Percentiles rank a stretch among this genome's conserved stretches.
phyloP scores from a whole-genome alignment of 37 sponge, comb jelly and placozoan species.

The Ianthella basta region DNA sequence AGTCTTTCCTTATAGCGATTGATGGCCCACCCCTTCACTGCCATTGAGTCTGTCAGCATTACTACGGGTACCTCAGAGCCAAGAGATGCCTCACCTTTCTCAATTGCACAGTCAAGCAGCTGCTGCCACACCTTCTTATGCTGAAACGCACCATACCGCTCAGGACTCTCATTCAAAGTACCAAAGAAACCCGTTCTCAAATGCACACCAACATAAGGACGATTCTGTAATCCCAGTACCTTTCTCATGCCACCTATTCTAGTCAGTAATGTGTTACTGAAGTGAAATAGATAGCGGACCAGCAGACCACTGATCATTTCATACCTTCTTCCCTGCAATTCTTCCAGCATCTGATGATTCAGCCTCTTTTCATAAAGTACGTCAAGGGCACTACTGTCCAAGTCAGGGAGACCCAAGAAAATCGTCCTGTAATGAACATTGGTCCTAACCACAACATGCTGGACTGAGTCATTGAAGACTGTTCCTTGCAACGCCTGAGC shows the following conservation, averaged over 20 bases:
- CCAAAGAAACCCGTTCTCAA: conserved; percentile 52
- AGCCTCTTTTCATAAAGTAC: too few species aligned
- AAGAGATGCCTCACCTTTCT: background rate
- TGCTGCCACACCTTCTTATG: background rate
- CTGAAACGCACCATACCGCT: background rate
- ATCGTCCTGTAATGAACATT: background rate
- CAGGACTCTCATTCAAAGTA: conserved; percentile 2
- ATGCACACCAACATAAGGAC: conserved; percentile 36
- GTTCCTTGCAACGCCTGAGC: background rate
- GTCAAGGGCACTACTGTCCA: background rate
- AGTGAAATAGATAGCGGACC: conserved; percentile 26
- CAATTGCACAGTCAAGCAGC: conserved; percentile 31
- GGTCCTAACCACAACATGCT: background rate
- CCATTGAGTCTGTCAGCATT: conserved; percentile 32
- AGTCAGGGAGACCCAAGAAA: background rate
- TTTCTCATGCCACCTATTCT: background rate
- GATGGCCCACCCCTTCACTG: conserved; percentile 27
- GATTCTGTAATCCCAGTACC: conserved; percentile 1
- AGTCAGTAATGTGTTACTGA: background rate
- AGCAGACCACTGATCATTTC: background rate
- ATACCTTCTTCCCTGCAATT: background rate
- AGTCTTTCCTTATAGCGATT: conserved; percentile 16
- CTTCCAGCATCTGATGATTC: background rate
- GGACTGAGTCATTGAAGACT: background rate
- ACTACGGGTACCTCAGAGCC: background rate